A percentile compares a stretch with the other conserved stretches of the same genome.
Evolutionary conservation across 2,113 vertebrate genomes (phyloP).

Genomic region (Pterocles orientalis): DNA sequence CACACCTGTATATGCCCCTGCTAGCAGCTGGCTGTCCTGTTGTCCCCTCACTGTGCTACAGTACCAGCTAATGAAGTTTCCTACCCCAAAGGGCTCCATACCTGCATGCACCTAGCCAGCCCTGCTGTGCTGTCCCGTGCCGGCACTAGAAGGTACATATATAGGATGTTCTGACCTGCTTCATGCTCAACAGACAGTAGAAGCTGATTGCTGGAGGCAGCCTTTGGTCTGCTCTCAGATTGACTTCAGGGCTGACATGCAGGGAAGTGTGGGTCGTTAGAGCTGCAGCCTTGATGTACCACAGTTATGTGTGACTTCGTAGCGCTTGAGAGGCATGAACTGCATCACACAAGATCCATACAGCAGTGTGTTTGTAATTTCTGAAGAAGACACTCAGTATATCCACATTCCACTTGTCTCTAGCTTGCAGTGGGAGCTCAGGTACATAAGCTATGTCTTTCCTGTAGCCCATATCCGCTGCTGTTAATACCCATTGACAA

Average conservation of each 20-base stretch:
- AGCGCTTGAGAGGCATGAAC: background rate
- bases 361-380: background rate
- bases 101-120: background rate
- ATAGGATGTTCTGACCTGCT: background rate
- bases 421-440: background rate
- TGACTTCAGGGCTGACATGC: background rate
- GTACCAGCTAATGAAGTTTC: background rate
- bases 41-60: background rate
- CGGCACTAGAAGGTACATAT: background rate
- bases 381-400: background rate
- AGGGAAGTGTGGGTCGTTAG: background rate
- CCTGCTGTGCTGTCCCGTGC: background rate
- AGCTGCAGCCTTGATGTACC: background rate
- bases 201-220: background rate
- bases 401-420: background rate
- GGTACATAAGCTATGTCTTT: background rate
- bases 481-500: background rate
- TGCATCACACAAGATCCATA: background rate
- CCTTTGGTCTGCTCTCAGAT: background rate
- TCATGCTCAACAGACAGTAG: fast-evolving
- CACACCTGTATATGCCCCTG: fast-evolving
- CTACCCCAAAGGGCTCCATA: background rate
- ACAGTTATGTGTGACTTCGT: background rate
- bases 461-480: background rate
- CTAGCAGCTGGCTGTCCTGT: background rate